These are phyloP conservation scores for Drosophila fulvimacula DNA, from an alignment of 2,888 invertebrate genomes.

Conservation along the genomic window DNA sequence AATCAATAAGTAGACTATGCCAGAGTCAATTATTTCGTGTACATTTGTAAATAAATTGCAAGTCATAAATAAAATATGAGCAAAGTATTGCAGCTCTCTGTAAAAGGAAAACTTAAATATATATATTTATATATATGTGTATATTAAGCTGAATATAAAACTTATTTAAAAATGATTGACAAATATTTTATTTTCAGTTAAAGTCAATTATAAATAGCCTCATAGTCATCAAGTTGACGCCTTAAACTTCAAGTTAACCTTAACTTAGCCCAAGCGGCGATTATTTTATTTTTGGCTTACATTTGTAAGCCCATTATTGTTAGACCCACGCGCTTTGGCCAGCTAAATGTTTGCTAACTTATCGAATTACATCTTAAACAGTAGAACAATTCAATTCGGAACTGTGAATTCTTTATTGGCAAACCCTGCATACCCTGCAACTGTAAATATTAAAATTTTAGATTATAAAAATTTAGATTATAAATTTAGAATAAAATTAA, in stretches of 20 bases:
- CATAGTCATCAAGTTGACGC: not conserved
- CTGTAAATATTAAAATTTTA: no score
- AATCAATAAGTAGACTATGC: constrained; percentile 1
- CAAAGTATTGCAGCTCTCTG: not conserved
- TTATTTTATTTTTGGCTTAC: constrained; percentile 1
- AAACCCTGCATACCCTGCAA: not conserved
- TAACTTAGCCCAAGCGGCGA: not conserved
- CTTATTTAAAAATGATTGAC: no score
- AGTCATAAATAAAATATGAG: not conserved
- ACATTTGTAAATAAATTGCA: not conserved
- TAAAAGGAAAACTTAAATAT: no score
- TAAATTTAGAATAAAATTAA: not conserved
- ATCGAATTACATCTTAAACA: not conserved
- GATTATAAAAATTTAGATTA: not conserved
- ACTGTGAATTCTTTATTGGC: not conserved
- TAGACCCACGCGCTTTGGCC: not conserved
- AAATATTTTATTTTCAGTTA: not conserved
- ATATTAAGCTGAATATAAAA: no score
- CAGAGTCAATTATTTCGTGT: not conserved
- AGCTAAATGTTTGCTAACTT: constrained; percentile 7
- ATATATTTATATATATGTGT: no score
- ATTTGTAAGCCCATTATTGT: not conserved
- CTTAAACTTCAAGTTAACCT: not conserved
- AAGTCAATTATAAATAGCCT: not conserved
- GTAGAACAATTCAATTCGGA: constrained; percentile 5